Base-by-base conservation (phyloP, 2,797 vertebrate genomes). In the Lindbergichthys nudifrons region DNA sequence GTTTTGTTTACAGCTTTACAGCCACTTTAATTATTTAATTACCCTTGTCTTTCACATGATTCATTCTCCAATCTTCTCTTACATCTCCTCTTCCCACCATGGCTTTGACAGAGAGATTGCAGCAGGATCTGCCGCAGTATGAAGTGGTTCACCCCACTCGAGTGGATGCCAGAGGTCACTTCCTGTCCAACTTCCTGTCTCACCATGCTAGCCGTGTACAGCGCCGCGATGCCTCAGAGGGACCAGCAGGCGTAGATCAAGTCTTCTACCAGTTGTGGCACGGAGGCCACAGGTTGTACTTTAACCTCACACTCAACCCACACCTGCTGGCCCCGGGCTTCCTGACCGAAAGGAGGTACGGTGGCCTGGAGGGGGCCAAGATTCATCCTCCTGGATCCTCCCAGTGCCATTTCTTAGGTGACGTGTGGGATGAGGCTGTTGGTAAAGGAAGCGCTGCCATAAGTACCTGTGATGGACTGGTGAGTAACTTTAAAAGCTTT, bases 401-500 rank as follows among this genome's bases (percentile, higher is more conserved):
- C 32, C 82, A 89, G 50, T 99, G 98, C 87, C 93, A 97, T 13
- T 97, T 97, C 91, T 70, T 96, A 0, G 98, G 98, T 5, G 95
- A 96, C 30, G 97, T 98, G 30, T 94, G 84, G 92, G 92, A 94
- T 51, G 87, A 79, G 1, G 81, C 77, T 7, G 70, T 46, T 1
- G 66, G 78, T 14, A 88, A 82, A 0, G 97, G 98, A 2, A 91
- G 84, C 18, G 98, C 97, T 0, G 96, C 96, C 4, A 95, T 99
- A 62, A 99, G 97, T 65, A 96, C 96, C 26, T 99, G 98, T 16
- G 90, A 95, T 2, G 98, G 98, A 65, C 93, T 99, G 95, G 98
- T 99, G 88, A 97, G 98, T 95, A 30, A 50, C 47, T 43, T 56
- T 36, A 7, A 57, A 73, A 75, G 1, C 16, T 42, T 63, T 15